phyloP scores from a whole-genome alignment of 2,113 vertebrate genomes.

The Nothoprocta pentlandii region DNA sequence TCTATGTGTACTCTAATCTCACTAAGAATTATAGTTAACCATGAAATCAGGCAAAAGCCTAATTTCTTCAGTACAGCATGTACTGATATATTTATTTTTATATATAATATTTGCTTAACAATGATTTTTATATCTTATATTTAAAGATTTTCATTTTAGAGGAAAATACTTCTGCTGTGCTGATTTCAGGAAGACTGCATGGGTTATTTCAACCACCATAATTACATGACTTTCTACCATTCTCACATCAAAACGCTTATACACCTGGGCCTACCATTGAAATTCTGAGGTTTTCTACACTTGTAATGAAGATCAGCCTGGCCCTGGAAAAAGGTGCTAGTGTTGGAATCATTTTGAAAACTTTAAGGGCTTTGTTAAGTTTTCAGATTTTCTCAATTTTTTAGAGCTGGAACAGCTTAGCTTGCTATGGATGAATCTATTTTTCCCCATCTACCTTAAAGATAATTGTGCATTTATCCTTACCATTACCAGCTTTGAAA shows the following conservation, averaged over 20 bases:
- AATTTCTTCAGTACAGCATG: not conserved
- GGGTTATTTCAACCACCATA: not conserved
- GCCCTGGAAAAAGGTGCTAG: not conserved
- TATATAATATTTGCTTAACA: not conserved
- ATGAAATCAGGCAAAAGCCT: not conserved
- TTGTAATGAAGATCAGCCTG: not conserved
- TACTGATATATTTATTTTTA: not conserved
- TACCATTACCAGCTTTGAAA: not conserved
- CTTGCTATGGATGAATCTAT: not conserved
- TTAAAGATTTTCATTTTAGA: slow-evolving; percentile 26
- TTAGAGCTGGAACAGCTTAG: not conserved
- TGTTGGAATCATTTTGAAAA: not conserved
- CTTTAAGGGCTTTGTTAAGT: not conserved
- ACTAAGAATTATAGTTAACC: not conserved
- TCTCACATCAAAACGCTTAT: not conserved
- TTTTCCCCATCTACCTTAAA: not conserved
- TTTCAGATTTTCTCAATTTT: not conserved
- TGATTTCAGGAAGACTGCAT: not conserved
- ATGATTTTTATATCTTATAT: slow-evolving; percentile 5
- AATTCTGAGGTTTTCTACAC: not conserved
- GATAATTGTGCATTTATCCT: not conserved
- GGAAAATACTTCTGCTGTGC: not conserved
- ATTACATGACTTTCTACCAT: slow-evolving; percentile 29
- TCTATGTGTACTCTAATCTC: not conserved
- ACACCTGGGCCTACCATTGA: not conserved